phyloP scores from a whole-genome alignment of 2,113 vertebrate species.

The Apistogramma diplotaenia region DNA sequence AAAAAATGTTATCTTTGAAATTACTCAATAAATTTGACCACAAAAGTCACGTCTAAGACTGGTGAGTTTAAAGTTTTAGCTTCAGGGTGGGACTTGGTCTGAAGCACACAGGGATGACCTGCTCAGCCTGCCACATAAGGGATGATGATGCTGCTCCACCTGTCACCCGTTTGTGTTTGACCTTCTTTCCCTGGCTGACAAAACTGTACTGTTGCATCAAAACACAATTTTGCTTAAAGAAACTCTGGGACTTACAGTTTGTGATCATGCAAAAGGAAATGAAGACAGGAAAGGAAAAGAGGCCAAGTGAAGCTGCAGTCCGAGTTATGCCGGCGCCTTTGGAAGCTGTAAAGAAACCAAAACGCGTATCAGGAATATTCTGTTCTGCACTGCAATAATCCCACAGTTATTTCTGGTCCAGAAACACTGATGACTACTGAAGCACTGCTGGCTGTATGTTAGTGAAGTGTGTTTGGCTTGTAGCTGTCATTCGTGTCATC shows the following conservation, averaged over 20 bases:
- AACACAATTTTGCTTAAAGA: neutral
- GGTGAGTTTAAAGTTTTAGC: too few species aligned
- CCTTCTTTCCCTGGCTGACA: too few species aligned
- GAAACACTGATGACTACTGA: neutral
- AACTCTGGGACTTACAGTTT: neutral
- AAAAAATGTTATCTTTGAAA: neutral
- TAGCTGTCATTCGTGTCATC: fast-evolving
- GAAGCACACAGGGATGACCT: too few species aligned
- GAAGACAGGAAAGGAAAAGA: neutral
- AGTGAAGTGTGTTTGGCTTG: neutral
- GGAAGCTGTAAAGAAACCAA: fast-evolving
- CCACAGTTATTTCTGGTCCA: neutral
- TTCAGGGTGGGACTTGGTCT: too few species aligned
- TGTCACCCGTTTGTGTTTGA: too few species aligned
- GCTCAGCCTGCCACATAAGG: too few species aligned
- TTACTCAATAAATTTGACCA: fast-evolving
- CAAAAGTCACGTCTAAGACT: neutral
- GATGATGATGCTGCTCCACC: too few species aligned
- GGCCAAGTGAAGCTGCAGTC: neutral
- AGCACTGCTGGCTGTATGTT: too few species aligned
- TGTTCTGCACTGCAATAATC: neutral
- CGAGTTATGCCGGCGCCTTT: neutral
- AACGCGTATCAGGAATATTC: neutral
- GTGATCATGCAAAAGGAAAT: neutral
- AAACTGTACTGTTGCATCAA: neutral